Conservation (phyloP, 2,113 vertebrate genomes). For the Myrmecophaga tridactyla region DNA sequence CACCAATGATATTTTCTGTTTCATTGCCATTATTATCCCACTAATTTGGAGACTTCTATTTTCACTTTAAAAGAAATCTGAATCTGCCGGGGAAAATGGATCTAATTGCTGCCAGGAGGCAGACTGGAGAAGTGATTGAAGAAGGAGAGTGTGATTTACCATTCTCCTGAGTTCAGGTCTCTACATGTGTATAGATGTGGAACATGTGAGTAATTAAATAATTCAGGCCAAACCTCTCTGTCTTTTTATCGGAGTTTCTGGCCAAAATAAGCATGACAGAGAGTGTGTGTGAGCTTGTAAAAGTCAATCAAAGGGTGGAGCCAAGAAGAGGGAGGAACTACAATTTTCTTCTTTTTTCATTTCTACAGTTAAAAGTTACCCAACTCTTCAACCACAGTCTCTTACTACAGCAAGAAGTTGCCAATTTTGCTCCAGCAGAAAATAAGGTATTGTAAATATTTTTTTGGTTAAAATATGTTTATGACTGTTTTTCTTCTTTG, state of each 20-base stretch:
- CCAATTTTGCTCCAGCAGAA: not conserved
- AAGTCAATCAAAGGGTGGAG: constrained; percentile 39
- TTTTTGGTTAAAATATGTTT: constrained; percentile 40
- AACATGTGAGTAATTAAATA: not conserved
- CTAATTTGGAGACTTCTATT: not conserved
- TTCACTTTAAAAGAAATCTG: not conserved
- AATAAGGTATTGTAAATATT: constrained; percentile 60
- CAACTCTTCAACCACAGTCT: constrained; percentile 7
- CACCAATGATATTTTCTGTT: not conserved
- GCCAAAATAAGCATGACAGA: not conserved
- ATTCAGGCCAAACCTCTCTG: not conserved
- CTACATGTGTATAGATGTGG: not conserved
- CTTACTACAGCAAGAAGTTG: not conserved
- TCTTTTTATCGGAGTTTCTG: not conserved
- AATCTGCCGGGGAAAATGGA: not conserved
- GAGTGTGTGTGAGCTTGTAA: not conserved
- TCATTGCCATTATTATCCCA: not conserved
- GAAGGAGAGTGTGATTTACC: not conserved
- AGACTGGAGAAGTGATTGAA: not conserved
- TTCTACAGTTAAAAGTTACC: constrained; percentile 51
- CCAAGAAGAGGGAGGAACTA: not conserved
- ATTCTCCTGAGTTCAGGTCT: constrained; percentile 49
- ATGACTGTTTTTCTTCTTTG: not conserved
- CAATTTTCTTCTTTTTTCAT: not conserved
- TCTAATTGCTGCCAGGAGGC: not conserved